Evolutionary conservation across 1,140 invertebrate species (phyloP), one percentile per base, ranked within the genome.

Genomic region (Drosophila pachea): DNA sequence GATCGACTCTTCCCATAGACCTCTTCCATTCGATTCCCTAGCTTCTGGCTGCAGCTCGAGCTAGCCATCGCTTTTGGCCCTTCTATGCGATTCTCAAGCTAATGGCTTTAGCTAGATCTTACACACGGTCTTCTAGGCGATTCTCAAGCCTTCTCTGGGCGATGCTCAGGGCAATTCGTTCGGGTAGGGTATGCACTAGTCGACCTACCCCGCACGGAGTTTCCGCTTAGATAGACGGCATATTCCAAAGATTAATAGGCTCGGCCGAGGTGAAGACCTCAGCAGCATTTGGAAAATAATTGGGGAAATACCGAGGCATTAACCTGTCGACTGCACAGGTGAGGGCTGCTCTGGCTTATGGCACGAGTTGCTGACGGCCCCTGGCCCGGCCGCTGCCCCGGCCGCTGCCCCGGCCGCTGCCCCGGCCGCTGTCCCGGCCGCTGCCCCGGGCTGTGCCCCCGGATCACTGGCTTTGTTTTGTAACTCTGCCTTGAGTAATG

Each of bases 251-350:
- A 64, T 64, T 58, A 56, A 69, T 52, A 52, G 66, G 14, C 60
- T 47, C 48, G 45, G 6, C 5, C 7, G 9, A 47, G 54, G 40
- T 22, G 8, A 14, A 31, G 43, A 55, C 42, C 12, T 36, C 35
- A 35, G 36, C 7, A 6, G 48, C 22, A 48, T 35, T 61, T 40
- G 31, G 32, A 16, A 49, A 58, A 58, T 69, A 58, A 65, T 64
- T 69, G 53, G 61, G 61, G 53, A 69, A 69, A 65, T 69, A 52
- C 67, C 67, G 11, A 32, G 3, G 40, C 47, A 58, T 69, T 65
- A 65, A 69, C 47, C 53, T 54, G 36, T 8, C 31, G 32, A 1
- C 50, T 16, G 33, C 7, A 2, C n/a, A 29, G 49, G 32, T 35
- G 49, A 52, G 49, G n/a, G 12, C 5, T 36, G 32, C 36, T 35